phyloP scores from a whole-genome alignment of 2,113 vertebrate genomes.

The Camarhynchus parvulus region DNA sequence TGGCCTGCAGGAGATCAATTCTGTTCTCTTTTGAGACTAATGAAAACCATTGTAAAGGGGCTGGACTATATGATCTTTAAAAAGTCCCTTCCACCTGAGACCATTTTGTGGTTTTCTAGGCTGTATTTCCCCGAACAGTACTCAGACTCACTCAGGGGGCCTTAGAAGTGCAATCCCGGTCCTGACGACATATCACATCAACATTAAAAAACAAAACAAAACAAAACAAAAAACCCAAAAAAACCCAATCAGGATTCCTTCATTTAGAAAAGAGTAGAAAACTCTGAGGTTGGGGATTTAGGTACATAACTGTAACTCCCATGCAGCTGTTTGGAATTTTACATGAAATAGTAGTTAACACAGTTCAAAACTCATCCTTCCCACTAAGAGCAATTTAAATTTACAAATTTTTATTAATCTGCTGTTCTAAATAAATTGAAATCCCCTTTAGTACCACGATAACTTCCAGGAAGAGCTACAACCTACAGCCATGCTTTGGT shows the following conservation, averaged over 20 bases:
- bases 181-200: neutral
- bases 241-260: neutral
- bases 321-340: neutral
- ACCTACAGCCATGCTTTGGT: neutral
- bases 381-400: neutral
- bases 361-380: neutral
- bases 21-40: neutral
- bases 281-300: neutral
- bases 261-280: neutral
- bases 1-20: accelerated
- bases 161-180: neutral
- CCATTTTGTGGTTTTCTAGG: neutral
- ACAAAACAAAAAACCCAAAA: neutral
- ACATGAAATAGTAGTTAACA: neutral
- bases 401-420: neutral
- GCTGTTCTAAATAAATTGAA: neutral
- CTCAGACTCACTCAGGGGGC: neutral
- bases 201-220: neutral
- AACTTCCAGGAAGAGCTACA: neutral
- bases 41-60: neutral
- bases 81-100: neutral
- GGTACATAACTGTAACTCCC: neutral
- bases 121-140: neutral
- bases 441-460: neutral
- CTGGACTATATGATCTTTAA: neutral